Percentiles rank a stretch among this genome's conserved stretches.
Evolutionary conservation across 2,113 vertebrate genomes (phyloP).

Genomic region (Sylvilagus bachmani): DNA sequence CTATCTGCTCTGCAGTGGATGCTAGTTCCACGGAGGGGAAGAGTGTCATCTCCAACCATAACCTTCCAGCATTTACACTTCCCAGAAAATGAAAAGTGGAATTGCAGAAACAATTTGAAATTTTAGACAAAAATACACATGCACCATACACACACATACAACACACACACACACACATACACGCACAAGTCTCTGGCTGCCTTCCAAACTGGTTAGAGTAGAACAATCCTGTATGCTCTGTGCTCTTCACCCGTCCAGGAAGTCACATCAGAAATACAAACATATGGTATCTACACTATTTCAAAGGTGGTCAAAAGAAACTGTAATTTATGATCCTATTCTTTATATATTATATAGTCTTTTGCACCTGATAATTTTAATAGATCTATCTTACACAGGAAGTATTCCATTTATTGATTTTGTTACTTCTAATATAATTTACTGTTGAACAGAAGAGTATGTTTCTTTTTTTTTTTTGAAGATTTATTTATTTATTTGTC

Average conservation of each 20-base stretch:
- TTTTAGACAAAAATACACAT: neutral
- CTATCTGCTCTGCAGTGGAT: neutral
- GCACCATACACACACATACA: no score
- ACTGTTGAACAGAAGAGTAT: neutral
- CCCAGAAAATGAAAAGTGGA: neutral
- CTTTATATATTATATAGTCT: neutral
- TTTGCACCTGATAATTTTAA: neutral
- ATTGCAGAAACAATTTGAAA: neutral
- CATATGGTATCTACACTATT: neutral
- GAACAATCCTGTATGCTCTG: neutral
- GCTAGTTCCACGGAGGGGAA: neutral
- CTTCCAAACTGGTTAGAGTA: neutral
- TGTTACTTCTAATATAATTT: neutral
- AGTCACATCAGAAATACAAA: neutral
- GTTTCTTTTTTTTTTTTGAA: no score
- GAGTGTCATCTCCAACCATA: neutral
- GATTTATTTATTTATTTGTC: neutral
- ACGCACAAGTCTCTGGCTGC: neutral
- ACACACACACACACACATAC: no score
- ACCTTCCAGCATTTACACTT: neutral
- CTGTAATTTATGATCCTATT: neutral
- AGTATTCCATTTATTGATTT: neutral
- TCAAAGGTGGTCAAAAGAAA: neutral
- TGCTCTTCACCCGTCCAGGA: neutral
- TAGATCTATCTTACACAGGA: neutral